Base-by-base conservation (phyloP, 2,113 vertebrate species). In the Ranitomeya variabilis region DNA sequence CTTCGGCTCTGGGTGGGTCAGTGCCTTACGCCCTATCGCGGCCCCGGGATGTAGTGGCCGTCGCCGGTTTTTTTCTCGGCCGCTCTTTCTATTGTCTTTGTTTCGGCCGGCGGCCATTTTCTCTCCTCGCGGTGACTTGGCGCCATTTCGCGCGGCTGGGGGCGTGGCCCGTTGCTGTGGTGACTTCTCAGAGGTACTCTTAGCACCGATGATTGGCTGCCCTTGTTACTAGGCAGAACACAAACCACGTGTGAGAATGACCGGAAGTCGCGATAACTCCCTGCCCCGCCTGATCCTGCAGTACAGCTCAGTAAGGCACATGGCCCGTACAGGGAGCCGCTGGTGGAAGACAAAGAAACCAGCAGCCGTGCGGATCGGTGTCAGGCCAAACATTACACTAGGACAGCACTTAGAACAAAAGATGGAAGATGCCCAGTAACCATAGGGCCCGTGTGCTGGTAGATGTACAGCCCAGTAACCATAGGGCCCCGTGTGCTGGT, bases 111-210 rank as follows among this genome's bases (percentile, higher is more conserved):
- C 45, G 37, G 73, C 73, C 73, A 76, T 76, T 21, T 76, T 76
- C 16, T 21, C 23, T 18, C 7, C 31, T 11, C 26, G 18, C 9
- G 2, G 73, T 76, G 73, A 52, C 18, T 2, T 51, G 7, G 73
- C 67, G 71, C 73, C 85, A 86, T 86, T 78, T 62, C 31, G 26
- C 13, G 57, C 55, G 3, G 14, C 0, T 12, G 26, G 55, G 73
- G 85, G 85, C 15, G 71, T 26, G 55, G 71, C 19, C 7, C 2
- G 84, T 86, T 86, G 13, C 83, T 21, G 16, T 62, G 14, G 85
- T 7, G 16, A 52, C 37, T 45, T 31, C 2, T 19, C 18, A 14
- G 18, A 5, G 19, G 7, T 7, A 31, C 37, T 19, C 5, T 64
- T 21, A 0, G 2, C 11, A 0, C 12, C 23, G n/a, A 0, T 54